Evolutionary conservation across 2,113 vertebrate genomes (phyloP), one percentile per base, ranked within the genome.

Genomic region (Anguilla rostrata): DNA sequence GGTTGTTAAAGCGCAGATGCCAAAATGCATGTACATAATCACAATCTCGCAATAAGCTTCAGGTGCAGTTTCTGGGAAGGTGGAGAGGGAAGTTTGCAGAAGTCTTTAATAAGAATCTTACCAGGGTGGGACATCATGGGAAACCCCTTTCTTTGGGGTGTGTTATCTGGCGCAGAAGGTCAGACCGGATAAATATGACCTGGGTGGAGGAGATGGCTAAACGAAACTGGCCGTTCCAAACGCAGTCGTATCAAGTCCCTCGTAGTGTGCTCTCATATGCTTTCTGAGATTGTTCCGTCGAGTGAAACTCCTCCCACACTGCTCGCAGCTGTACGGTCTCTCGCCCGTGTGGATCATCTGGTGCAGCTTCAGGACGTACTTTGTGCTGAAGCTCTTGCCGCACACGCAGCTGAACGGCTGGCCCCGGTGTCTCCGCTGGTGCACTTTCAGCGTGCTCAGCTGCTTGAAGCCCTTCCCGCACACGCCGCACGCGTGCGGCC

Each of bases 391-490:
- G 60, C 60, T 66, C 16, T 26, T 66, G 3, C 60, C 60, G 60
- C 60, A 66, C 5, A 26, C 22, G 22, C 60, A 66, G 60, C 60
- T 26, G 60, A 66, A 66, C 3, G 60, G 3, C 60, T 26, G 3
- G 0, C 78, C 85, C 2, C 39, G 60, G 85, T 86, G 85, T 7
- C 79, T 53, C 20, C 85, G 49, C 20, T 81, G 85, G 53, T 86
- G 85, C 1, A 53, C 53, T 22, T 86, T 86, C 26, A 86, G 22
- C 34, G 78, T 81, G 78, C 85, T 49, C 34, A 20, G 78, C 85
- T 86, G 85, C 53, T 78, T 86, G 85, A 86, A 86, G 20, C 85
- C 41, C 39, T 86, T 86, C 3, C 85, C 85, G 0, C 85, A 86
- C 78, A 60, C 46, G 1, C 14, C 49, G 14, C 85, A 86, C 22